These are phyloP conservation scores for Lucinisca nassula DNA, from an alignment of 2,888 invertebrate species.

Conservation along the genomic window DNA sequence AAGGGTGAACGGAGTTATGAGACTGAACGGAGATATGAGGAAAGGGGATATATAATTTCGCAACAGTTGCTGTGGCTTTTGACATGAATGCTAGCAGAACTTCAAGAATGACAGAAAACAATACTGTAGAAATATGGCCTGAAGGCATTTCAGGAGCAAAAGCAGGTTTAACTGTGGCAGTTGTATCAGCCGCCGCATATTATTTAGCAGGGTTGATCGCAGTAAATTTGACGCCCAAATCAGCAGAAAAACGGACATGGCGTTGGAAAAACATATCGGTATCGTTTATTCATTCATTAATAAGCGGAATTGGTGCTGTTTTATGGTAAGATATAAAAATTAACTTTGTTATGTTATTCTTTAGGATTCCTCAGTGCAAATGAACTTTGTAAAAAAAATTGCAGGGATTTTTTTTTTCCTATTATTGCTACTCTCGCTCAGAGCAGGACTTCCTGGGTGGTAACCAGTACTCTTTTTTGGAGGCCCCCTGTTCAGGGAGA, in stretches of 20 bases:
- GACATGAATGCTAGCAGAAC: background rate
- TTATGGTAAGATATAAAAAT: conserved; percentile 76
- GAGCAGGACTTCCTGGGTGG: too few relatives aligned
- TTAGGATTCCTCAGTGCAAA: too few relatives aligned
- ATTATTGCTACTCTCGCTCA: too few relatives aligned
- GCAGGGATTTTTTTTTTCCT: too few relatives aligned
- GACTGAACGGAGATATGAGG: too few relatives aligned
- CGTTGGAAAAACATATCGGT: conserved; percentile 81
- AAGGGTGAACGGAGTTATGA: too few relatives aligned
- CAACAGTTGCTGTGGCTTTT: background rate
- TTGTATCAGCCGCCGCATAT: conserved; percentile 68
- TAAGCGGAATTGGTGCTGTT: conserved; percentile 76
- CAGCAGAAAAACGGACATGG: conserved; percentile 72
- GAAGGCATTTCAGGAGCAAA: conserved; percentile 63
- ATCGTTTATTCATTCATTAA: conserved; percentile 77
- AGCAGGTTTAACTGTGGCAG: conserved; percentile 62
- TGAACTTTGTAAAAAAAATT: too few relatives aligned
- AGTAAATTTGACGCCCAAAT: conserved; percentile 55
- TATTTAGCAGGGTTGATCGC: conserved; percentile 59
- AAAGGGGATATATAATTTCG: too few relatives aligned
- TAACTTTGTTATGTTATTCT: too few relatives aligned
- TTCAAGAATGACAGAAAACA: background rate
- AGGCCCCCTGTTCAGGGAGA: too few relatives aligned
- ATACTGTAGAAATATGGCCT: conserved; percentile 71
- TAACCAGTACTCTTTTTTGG: too few relatives aligned